A percentile compares a stretch with the other conserved stretches of the same genome.
phyloP scores from a whole-genome alignment of 2,797 vertebrate genomes.

The Esox lucius region DNA sequence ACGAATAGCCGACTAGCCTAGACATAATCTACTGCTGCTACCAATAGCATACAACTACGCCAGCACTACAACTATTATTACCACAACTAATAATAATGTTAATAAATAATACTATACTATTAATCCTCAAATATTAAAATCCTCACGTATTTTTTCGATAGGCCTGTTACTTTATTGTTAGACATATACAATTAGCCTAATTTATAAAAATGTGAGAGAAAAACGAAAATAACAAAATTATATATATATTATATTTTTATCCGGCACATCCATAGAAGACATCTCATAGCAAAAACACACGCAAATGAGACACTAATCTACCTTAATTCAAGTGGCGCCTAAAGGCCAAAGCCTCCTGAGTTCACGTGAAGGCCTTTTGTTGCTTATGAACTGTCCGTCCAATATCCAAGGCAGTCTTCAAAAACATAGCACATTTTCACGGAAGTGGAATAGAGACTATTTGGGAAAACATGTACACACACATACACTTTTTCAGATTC shows the following conservation, averaged over 20 bases:
- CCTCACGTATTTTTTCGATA: not conserved
- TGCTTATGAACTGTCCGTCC: not conserved
- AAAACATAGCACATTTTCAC: not conserved
- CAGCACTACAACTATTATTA: too few relatives aligned
- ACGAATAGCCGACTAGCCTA: too few relatives aligned
- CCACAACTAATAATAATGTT: not conserved
- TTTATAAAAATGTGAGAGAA: not conserved
- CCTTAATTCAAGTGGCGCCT: conserved; percentile 1
- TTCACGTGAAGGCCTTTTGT: conserved; percentile 21
- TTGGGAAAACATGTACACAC: not conserved
- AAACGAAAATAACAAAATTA: not conserved
- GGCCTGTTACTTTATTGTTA: not conserved
- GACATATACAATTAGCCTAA: not conserved
- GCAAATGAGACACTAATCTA: not conserved
- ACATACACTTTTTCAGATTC: too few relatives aligned
- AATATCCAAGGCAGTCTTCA: not conserved
- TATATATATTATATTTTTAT: too few relatives aligned
- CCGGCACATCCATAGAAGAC: too few relatives aligned
- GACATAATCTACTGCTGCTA: not conserved
- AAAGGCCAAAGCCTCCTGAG: conserved; percentile 16
- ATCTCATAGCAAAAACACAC: not conserved
- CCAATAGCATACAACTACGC: not conserved
- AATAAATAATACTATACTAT: not conserved
- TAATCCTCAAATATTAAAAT: not conserved
- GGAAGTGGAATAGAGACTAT: not conserved